Conservation (phyloP, 2,797 vertebrate genomes). For the Malacoctenus gilli region DNA sequence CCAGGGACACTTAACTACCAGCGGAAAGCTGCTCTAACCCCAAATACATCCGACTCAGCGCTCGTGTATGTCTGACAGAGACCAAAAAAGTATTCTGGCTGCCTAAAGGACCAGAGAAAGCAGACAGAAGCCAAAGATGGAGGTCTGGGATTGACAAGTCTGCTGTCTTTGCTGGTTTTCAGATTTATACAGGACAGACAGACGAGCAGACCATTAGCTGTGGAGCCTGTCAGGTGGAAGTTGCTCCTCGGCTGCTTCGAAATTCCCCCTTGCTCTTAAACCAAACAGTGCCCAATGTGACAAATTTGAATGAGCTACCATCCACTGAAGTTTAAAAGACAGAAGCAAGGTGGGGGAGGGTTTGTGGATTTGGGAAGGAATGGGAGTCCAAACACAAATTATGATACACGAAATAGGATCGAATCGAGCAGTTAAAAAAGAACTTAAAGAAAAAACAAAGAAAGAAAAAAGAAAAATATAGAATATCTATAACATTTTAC, state of each 20-base stretch:
- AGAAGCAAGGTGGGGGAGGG: slow-evolving; percentile 46
- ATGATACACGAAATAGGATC: slow-evolving; percentile 82
- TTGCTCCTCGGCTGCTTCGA: slow-evolving; percentile 20
- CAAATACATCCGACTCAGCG: slow-evolving; percentile 16
- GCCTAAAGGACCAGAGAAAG: slow-evolving; percentile 30
- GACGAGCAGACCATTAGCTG: slow-evolving; percentile 57
- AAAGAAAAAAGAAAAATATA: slow-evolving; percentile 78
- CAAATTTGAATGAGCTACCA: slow-evolving; percentile 68
- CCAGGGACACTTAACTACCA: slow-evolving; percentile 33
- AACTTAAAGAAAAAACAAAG: slow-evolving; percentile 67
- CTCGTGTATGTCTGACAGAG: slow-evolving; percentile 8
- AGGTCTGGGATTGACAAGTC: slow-evolving; percentile 64
- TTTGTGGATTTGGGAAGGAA: slow-evolving; percentile 39
- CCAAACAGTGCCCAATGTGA: slow-evolving; percentile 50
- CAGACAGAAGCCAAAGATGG: slow-evolving; percentile 41
- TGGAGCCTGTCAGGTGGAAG: slow-evolving; percentile 42
- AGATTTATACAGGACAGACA: slow-evolving; percentile 78
- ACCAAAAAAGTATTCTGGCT: slow-evolving; percentile 24
- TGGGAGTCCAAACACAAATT: slow-evolving; percentile 72
- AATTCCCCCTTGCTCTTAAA: slow-evolving; percentile 31
- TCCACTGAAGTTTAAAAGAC: slow-evolving; percentile 52
- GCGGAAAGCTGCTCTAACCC: slow-evolving; percentile 43
- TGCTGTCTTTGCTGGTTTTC: slow-evolving; percentile 79
- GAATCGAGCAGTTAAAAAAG: slow-evolving; percentile 79
- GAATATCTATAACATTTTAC: slow-evolving; percentile 84